phyloP scores from a whole-genome alignment of 2,888 invertebrate species.

The Anagyrus pseudococci region DNA sequence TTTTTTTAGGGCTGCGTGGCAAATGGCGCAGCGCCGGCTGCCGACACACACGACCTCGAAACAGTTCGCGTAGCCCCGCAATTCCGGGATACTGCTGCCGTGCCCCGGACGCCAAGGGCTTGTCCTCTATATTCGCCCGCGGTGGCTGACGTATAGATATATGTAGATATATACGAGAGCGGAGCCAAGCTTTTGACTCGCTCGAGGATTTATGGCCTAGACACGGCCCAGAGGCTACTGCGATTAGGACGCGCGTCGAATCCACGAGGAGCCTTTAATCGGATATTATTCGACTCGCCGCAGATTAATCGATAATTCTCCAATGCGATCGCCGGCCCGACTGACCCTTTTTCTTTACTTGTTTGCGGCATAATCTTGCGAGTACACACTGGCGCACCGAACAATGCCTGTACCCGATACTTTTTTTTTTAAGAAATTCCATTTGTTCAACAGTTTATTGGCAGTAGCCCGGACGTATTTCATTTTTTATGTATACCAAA shows the following conservation, averaged over 20 bases:
- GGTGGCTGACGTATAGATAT: not conserved
- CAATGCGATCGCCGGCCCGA: not conserved
- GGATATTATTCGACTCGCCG: slow-evolving; percentile 21
- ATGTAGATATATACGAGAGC: no score
- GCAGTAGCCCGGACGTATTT: no score
- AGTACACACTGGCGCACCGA: no score
- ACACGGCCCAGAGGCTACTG: not conserved
- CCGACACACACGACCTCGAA: slow-evolving; percentile 34
- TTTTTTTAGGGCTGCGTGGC: slow-evolving; percentile 4
- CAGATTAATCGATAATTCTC: slow-evolving; percentile 18
- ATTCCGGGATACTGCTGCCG: not conserved
- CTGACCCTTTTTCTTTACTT: slow-evolving; percentile 1
- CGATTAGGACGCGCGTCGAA: slow-evolving; percentile 20
- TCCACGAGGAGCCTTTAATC: slow-evolving; percentile 31
- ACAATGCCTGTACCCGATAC: no score
- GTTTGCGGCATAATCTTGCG: no score
- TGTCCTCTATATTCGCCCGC: no score
- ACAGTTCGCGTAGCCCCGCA: slow-evolving; percentile 34
- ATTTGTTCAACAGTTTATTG: no score
- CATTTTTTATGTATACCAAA: no score
- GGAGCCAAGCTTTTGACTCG: not conserved
- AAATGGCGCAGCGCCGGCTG: slow-evolving; percentile 19
- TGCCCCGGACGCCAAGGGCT: no score
- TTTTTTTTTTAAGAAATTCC: no score
- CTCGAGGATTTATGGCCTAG: slow-evolving; percentile 28